These are phyloP conservation scores for Himalopsyche tibetana DNA, from an alignment of 2,888 invertebrate species.

Conservation along the genomic window DNA sequence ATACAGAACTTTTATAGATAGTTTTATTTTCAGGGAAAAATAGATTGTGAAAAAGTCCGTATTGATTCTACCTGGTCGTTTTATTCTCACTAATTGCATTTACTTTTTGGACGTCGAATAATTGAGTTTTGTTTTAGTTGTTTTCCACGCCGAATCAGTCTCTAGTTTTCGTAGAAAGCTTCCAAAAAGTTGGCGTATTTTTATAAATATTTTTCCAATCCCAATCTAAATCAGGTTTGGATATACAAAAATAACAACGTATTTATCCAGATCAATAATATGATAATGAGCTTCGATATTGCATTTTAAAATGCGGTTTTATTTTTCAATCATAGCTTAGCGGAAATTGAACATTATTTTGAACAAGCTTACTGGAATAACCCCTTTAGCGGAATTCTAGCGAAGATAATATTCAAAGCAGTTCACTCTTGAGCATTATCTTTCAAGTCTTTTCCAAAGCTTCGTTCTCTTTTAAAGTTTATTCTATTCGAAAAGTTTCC, in stretches of 20 bases:
- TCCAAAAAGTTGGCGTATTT: too few relatives aligned
- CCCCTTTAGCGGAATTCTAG: not conserved
- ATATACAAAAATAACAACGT: not conserved
- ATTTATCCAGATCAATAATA: not conserved
- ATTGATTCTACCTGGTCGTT: not conserved
- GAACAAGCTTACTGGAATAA: not conserved
- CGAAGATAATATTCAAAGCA: not conserved
- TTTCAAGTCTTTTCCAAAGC: not conserved
- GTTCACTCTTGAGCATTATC: not conserved
- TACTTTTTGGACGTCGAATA: not conserved
- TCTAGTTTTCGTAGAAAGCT: too few relatives aligned
- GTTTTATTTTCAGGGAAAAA: too few relatives aligned
- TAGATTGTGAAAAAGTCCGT: not conserved
- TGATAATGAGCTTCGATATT: not conserved
- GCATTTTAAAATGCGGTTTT: not conserved
- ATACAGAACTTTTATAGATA: too few relatives aligned
- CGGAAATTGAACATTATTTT: constrained; percentile 8
- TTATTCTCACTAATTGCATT: constrained; percentile 6
- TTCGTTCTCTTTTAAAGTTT: not conserved
- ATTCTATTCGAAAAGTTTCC: not conserved
- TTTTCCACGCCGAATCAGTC: too few relatives aligned
- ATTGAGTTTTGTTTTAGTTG: constrained; percentile 11
- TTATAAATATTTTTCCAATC: too few relatives aligned
- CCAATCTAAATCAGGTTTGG: too few relatives aligned
- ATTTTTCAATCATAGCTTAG: not conserved